Conservation (phyloP, 2,113 vertebrate genomes). For the Callionymus lyra region DNA sequence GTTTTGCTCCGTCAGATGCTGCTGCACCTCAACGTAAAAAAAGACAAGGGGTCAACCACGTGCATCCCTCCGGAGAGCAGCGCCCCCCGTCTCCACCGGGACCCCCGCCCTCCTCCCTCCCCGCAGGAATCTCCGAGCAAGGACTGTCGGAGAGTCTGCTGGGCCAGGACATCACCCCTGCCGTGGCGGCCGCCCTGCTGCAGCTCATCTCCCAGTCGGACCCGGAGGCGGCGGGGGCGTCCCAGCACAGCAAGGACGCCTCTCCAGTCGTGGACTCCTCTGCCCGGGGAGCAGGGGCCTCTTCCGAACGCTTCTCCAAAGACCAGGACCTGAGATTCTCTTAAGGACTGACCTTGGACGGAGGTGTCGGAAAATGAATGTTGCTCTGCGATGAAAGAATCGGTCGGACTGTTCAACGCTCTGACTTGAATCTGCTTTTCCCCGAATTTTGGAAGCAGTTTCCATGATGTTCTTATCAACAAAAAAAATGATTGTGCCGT, state of each 20-base stretch:
- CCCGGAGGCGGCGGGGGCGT: constrained; percentile 53
- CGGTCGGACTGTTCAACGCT: no score
- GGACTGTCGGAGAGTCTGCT: constrained; percentile 21
- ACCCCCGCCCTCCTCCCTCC: constrained; percentile 52
- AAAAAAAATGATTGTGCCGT: constrained; percentile 38
- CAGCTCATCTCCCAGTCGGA: constrained; percentile 90
- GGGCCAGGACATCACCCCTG: constrained; percentile 74
- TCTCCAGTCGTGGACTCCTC: constrained; percentile 32
- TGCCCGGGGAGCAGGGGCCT: constrained; percentile 25
- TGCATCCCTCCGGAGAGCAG: constrained; percentile 74
- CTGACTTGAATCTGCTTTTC: background rate
- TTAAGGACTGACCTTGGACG: constrained; percentile 67
- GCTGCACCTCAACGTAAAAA: constrained; percentile 44
- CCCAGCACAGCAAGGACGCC: constrained; percentile 51
- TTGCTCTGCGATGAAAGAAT: constrained; percentile 3
- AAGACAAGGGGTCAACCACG: constrained; percentile 33
- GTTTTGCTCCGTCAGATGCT: constrained; percentile 38
- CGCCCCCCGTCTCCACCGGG: constrained; percentile 78
- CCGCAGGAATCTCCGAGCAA: constrained; percentile 34
- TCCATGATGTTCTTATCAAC: constrained; percentile 2
- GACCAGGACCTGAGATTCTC: constrained; percentile 94
- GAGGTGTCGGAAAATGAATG: constrained; percentile 37
- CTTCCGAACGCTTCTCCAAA: constrained; percentile 76
- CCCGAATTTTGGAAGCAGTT: constrained; percentile 12
- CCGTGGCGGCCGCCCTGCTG: constrained; percentile 82